A percentile compares a stretch with the other conserved stretches of the same genome.
Conservation (phyloP, 2,888 invertebrate species). For the Junonia oenone region DNA sequence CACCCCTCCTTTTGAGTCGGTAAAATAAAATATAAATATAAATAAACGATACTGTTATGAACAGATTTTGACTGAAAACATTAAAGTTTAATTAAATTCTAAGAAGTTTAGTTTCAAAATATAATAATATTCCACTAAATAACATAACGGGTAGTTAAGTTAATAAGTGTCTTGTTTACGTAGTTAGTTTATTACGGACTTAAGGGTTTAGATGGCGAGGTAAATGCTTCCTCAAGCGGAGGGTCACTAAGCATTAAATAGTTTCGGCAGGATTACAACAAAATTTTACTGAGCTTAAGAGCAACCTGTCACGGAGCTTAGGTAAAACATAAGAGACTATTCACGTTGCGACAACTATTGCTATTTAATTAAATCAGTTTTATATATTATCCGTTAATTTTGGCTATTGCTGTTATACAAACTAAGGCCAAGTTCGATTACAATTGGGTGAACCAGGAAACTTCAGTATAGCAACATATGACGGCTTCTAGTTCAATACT, state of each 20-base stretch:
- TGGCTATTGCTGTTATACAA: too few relatives aligned
- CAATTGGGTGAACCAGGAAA: too few relatives aligned
- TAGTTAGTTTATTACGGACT: constrained; percentile 16
- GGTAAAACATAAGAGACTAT: neutral
- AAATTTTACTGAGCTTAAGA: constrained; percentile 3
- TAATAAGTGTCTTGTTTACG: constrained; percentile 6
- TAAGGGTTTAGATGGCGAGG: constrained; percentile 8
- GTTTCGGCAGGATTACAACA: constrained; percentile 3
- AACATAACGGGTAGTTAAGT: neutral
- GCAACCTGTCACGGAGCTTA: neutral
- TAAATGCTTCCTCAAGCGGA: constrained; percentile 9
- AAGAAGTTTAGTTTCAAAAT: neutral
- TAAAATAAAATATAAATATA: too few relatives aligned
- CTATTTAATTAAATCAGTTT: too few relatives aligned
- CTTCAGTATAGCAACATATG: too few relatives aligned
- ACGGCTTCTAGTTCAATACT: too few relatives aligned
- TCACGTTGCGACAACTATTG: neutral
- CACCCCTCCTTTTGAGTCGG: too few relatives aligned
- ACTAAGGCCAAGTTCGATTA: too few relatives aligned
- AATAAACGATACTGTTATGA: too few relatives aligned
- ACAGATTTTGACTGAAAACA: too few relatives aligned
- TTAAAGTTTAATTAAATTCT: neutral
- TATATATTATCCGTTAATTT: too few relatives aligned
- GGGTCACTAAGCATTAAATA: constrained; percentile 5
- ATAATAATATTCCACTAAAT: neutral